phyloP scores from a whole-genome alignment of 2,888 invertebrate species.

The Callinectes sapidus region DNA sequence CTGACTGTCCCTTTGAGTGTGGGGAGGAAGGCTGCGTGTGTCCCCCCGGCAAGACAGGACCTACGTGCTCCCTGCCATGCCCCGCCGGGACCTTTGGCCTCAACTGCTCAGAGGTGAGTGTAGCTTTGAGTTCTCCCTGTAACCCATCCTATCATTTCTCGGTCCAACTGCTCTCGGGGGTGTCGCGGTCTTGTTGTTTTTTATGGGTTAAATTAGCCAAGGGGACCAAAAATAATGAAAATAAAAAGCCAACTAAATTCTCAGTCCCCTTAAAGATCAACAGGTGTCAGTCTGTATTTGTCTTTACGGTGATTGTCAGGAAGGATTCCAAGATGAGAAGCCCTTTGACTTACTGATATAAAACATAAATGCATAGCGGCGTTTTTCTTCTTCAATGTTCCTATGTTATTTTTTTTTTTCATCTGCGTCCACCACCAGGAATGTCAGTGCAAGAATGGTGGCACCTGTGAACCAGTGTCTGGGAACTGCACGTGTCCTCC shows the following conservation, averaged over 20 bases:
- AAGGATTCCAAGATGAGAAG: too few relatives aligned
- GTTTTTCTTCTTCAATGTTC: background rate
- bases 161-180: too few relatives aligned
- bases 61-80: conserved; percentile 47
- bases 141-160: background rate
- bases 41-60: conserved; percentile 49
- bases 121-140: background rate
- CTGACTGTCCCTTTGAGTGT: conserved; percentile 59
- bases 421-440: conserved; percentile 3
- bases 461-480: conserved; percentile 56
- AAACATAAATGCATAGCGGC: too few relatives aligned
- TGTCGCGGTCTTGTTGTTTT: too few relatives aligned
- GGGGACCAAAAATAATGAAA: too few relatives aligned
- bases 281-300: too few relatives aligned
- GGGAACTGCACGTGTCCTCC: conserved; percentile 69
- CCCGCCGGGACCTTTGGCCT: conserved; percentile 47
- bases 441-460: conserved; percentile 66
- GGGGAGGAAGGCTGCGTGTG: conserved; percentile 54
- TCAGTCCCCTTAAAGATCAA: too few relatives aligned
- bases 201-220: too few relatives aligned
- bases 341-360: too few relatives aligned
- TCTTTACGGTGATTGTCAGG: background rate
- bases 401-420: background rate
- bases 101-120: conserved; percentile 56
- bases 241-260: too few relatives aligned